Evolutionary conservation across 2,797 vertebrate genomes (phyloP).

Genomic region (Pelobates cultripes): DNA sequence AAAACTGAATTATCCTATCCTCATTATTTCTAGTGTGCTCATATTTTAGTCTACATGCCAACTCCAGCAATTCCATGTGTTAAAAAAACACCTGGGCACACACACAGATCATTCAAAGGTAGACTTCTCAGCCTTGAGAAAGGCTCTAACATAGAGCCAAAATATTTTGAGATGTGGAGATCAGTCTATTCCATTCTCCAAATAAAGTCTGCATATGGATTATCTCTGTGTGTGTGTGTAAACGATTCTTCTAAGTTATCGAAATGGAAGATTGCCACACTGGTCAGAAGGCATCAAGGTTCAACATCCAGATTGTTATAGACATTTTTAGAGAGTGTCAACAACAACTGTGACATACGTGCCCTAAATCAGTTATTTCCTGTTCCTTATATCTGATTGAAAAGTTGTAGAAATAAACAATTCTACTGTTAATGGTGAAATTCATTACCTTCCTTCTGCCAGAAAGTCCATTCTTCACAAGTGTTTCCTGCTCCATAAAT

Average conservation of each 20-base stretch:
- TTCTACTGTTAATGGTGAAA: not conserved
- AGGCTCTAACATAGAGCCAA: not conserved
- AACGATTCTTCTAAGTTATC: too few species aligned
- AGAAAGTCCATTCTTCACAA: conserved; percentile 66
- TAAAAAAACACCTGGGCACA: not conserved
- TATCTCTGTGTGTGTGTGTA: too few species aligned
- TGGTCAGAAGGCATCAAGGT: too few species aligned
- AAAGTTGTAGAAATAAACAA: not conserved
- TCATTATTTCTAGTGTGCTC: not conserved
- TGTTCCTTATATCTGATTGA: not conserved
- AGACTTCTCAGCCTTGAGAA: not conserved
- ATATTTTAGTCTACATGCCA: not conserved
- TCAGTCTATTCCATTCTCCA: not conserved
- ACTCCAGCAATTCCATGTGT: not conserved
- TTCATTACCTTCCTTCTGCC: conserved; percentile 81
- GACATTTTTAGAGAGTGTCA: not conserved
- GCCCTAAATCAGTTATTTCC: not conserved
- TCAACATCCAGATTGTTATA: not conserved
- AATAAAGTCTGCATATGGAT: too few species aligned
- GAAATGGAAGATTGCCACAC: not conserved
- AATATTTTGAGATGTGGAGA: not conserved
- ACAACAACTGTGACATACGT: not conserved
- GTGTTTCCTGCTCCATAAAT: conserved; percentile 80
- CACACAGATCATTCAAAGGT: not conserved
- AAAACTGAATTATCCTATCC: too few species aligned